Conservation (phyloP, 2,797 vertebrate genomes). For the Sylvia borin region DNA sequence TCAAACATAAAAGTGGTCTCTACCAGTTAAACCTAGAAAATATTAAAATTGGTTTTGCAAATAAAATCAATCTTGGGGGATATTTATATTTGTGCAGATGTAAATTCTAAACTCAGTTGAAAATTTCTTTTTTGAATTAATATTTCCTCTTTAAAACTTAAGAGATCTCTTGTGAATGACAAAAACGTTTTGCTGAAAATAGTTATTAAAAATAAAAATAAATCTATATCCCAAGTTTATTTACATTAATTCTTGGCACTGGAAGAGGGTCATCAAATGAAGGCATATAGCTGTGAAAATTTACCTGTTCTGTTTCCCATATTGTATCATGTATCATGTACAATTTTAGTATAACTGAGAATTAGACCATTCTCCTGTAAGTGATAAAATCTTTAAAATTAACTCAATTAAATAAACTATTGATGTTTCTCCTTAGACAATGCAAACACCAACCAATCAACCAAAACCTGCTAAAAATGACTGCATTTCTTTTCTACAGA, state of each 20-base stretch:
- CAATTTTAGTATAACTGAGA: not conserved
- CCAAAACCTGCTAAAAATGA: not conserved
- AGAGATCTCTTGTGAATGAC: not conserved
- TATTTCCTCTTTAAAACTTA: not conserved
- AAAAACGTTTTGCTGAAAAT: not conserved
- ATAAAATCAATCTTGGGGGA: not conserved
- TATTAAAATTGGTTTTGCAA: not conserved
- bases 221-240: not conserved
- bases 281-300: not conserved
- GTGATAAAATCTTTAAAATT: not conserved
- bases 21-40: not conserved
- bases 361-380: not conserved
- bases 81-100: not conserved
- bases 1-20: not conserved
- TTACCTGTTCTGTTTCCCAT: not conserved
- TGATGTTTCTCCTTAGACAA: not conserved
- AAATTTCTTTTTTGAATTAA: not conserved
- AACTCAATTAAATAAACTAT: not conserved
- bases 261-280: not conserved
- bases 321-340: not conserved
- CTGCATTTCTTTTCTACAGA: not conserved
- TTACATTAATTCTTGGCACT: not conserved
- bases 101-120: not conserved
- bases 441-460: not conserved
- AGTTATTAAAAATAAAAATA: not conserved